Conservation (phyloP, 2,888 invertebrate species). For the Steinernema carpocapsae region DNA sequence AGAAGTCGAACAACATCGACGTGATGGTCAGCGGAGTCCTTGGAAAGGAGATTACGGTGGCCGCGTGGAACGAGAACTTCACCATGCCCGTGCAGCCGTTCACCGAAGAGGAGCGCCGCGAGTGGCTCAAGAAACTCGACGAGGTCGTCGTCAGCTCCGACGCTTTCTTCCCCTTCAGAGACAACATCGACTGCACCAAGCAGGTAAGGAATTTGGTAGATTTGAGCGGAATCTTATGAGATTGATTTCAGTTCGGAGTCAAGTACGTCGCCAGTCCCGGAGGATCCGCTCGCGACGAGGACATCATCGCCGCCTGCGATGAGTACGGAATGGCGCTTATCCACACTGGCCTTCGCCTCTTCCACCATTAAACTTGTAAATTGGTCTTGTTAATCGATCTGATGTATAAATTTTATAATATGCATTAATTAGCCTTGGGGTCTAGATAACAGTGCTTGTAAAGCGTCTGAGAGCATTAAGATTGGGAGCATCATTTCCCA, state of each 20-base stretch:
- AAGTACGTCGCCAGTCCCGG: slow-evolving; percentile 89
- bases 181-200: slow-evolving; percentile 81
- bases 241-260: slow-evolving; percentile 84
- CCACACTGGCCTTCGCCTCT: slow-evolving; percentile 78
- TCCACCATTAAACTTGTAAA: slow-evolving; percentile 46
- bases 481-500: no score
- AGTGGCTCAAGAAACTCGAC: slow-evolving; percentile 73
- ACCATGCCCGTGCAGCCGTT: slow-evolving; percentile 63
- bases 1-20: slow-evolving; percentile 92
- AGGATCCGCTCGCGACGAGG: slow-evolving; percentile 90
- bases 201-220: slow-evolving; percentile 47
- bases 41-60: slow-evolving; percentile 61
- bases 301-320: slow-evolving; percentile 87
- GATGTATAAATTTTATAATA: slow-evolving; percentile 25
- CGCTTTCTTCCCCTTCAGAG: slow-evolving; percentile 97
- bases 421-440: no score
- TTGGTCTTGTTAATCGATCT: not conserved
- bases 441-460: no score
- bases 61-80: slow-evolving; percentile 62
- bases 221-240: not conserved
- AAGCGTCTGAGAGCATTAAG: no score
- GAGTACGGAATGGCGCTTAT: slow-evolving; percentile 85
- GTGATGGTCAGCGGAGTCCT: slow-evolving; percentile 60
- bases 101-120: slow-evolving; percentile 68
- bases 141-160: slow-evolving; percentile 87